These are phyloP conservation scores for Pogona vitticeps DNA, from an alignment of 2,113 vertebrate species.

Conservation along the genomic window DNA sequence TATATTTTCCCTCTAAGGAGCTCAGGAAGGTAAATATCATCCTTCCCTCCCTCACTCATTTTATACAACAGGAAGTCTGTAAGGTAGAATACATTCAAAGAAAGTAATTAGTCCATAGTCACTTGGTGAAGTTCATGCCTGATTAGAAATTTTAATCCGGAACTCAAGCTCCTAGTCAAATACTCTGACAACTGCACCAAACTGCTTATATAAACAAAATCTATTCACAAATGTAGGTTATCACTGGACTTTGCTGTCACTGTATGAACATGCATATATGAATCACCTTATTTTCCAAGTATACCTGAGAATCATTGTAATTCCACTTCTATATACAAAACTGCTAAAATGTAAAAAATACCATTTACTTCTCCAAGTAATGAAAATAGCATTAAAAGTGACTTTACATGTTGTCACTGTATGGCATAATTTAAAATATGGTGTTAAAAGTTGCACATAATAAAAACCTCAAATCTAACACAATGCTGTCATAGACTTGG, in stretches of 20 bases:
- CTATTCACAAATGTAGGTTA: not conserved
- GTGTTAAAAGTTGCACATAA: conserved; percentile 29
- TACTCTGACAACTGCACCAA: not conserved
- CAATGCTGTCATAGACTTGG: conserved; percentile 22
- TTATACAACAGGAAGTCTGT: not conserved
- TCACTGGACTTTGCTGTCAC: not conserved
- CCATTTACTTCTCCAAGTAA: conserved; percentile 25
- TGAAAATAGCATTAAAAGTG: conserved; percentile 7
- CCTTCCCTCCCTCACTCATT: no score
- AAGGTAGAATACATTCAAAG: not conserved
- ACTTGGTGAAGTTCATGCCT: not conserved
- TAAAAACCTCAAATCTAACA: conserved; percentile 36
- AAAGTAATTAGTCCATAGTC: not conserved
- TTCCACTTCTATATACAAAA: not conserved
- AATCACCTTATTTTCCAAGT: not conserved
- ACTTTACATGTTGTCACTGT: conserved; percentile 2
- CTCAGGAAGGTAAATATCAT: not conserved
- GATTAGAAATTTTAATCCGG: not conserved
- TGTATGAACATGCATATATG: not conserved
- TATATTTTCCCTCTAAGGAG: not conserved
- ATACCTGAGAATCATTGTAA: not conserved
- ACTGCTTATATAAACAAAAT: no score
- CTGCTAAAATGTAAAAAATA: conserved; percentile 4
- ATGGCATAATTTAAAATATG: conserved; percentile 27
- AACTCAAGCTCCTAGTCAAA: not conserved